These are phyloP conservation scores for Watsonalla binaria DNA, from an alignment of 2,888 invertebrate species.

Conservation along the genomic window DNA sequence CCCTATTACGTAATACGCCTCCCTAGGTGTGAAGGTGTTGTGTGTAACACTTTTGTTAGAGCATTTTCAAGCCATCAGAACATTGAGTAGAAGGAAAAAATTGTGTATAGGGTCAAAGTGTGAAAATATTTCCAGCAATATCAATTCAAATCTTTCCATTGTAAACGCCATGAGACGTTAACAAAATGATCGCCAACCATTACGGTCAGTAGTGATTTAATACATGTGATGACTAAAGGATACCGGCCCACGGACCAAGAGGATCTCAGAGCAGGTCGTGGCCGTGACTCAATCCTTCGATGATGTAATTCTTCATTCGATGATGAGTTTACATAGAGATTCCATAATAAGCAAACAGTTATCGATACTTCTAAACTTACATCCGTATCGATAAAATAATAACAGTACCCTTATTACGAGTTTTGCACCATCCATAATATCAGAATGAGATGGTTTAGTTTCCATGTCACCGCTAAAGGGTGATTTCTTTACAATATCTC, in stretches of 20 bases:
- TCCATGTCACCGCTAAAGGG: no score
- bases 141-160: background rate
- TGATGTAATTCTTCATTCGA: conserved; percentile 68
- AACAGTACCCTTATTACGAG: no score
- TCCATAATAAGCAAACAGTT: conserved; percentile 12
- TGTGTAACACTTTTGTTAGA: no score
- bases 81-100: no score
- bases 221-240: conserved; percentile 63
- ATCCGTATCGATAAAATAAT: no score
- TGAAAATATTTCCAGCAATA: background rate
- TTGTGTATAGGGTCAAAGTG: no score
- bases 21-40: no score
- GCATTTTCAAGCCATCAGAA: no score
- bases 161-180: conserved; percentile 37
- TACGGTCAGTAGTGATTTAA: conserved; percentile 58
- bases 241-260: conserved; percentile 57
- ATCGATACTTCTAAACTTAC: conserved; percentile 26
- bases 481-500: no score
- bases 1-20: no score
- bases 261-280: conserved; percentile 57
- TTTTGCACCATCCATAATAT: no score
- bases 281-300: conserved; percentile 71
- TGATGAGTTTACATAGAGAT: conserved; percentile 60
- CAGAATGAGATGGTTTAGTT: no score
- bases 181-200: conserved; percentile 43